phyloP scores from a whole-genome alignment of 2,888 invertebrate species.

The Uropetala carovei region DNA sequence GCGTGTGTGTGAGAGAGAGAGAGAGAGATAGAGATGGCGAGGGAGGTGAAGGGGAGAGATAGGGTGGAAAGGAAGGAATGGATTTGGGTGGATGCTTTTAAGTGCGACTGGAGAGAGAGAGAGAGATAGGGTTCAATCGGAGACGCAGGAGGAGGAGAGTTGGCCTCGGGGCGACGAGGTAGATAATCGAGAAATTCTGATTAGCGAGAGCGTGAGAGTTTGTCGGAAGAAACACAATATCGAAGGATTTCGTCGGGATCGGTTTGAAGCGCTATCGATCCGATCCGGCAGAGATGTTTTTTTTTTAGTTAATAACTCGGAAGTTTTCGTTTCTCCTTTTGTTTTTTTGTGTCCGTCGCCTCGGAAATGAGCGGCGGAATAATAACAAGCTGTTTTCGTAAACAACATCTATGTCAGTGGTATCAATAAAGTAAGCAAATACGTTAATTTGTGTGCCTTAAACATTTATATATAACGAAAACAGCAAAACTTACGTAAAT shows the following conservation, averaged over 20 bases:
- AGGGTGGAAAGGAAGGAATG: constrained; percentile 40
- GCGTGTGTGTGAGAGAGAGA: constrained; percentile 58
- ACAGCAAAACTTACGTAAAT: no score
- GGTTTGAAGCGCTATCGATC: background rate
- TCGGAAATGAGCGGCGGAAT: no score
- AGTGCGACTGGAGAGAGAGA: background rate
- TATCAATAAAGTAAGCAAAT: no score
- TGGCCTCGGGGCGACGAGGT: constrained; percentile 66
- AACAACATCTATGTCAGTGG: no score
- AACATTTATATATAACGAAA: no score
- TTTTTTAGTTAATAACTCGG: background rate
- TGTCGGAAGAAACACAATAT: background rate
- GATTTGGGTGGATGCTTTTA: constrained; percentile 64
- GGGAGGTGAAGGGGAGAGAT: constrained; percentile 48
- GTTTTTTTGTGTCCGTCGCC: no score
- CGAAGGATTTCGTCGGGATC: background rate
- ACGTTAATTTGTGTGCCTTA: no score
- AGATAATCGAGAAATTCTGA: constrained; percentile 26
- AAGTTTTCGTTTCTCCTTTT: no score
- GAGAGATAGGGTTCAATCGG: background rate
- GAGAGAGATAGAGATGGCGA: no score
- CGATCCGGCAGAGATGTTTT: background rate
- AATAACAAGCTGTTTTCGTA: no score
- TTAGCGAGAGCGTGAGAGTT: background rate
- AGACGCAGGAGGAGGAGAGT: constrained; percentile 66